A percentile compares a stretch with the other conserved stretches of the same genome.
phyloP scores from a whole-genome alignment of 2,888 invertebrate genomes.

The Malacosoma neustria region DNA sequence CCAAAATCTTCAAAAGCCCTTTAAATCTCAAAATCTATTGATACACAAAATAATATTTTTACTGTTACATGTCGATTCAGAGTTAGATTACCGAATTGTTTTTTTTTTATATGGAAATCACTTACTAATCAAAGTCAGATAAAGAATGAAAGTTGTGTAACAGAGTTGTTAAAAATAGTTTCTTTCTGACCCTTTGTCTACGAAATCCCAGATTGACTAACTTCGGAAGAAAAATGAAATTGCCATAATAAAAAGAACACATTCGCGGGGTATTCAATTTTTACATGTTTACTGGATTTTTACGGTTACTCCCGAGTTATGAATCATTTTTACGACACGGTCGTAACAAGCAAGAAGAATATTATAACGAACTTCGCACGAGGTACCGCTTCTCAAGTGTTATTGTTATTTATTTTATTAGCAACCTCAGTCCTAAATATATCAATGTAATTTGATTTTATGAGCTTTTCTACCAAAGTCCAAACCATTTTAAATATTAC shows the following conservation, averaged over 20 bases:
- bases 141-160: too few relatives aligned
- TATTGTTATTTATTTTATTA: conserved; percentile 5
- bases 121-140: too few relatives aligned
- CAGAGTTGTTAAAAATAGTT: background rate
- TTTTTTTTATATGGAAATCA: too few relatives aligned
- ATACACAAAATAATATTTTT: too few relatives aligned
- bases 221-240: background rate
- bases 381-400: conserved; percentile 6
- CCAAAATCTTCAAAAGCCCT: too few relatives aligned
- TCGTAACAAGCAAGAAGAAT: conserved; percentile 22
- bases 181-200: background rate
- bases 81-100: too few relatives aligned
- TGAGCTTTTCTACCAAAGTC: background rate
- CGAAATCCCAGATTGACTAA: background rate
- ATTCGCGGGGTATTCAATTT: conserved; percentile 22
- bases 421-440: background rate
- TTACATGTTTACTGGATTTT: conserved; percentile 40
- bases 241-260: conserved; percentile 4
- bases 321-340: conserved; percentile 37
- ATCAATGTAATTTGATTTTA: background rate
- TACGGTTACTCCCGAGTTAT: conserved; percentile 41
- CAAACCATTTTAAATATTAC: too few relatives aligned
- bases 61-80: too few relatives aligned
- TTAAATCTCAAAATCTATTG: too few relatives aligned
- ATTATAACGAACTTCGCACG: conserved; percentile 9